Base-by-base conservation (phyloP, 2,888 invertebrate species). In the Pediacus dermestoides region DNA sequence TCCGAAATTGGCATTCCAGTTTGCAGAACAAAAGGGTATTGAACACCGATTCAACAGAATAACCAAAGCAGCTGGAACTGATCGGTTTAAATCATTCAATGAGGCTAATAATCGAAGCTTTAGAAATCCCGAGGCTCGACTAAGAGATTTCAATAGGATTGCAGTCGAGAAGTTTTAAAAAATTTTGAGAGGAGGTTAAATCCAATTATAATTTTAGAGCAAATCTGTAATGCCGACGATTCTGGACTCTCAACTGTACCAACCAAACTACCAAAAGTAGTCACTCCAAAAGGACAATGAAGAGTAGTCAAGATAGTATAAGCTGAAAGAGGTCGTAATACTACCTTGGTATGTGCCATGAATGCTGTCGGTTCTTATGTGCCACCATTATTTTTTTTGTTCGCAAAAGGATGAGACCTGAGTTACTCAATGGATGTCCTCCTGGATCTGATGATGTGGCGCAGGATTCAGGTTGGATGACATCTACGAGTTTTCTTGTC, bases 401-500 rank as follows among this genome's bases (percentile, higher is more conserved):
- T 2, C 3, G 28, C 3, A 14, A 13, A 13, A 13, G 10, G 7
- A 14, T 14, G 14, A 44, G 42, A 23, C 11, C 16, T 9, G 53
- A 58, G 22, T 57, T 67, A 49, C 34, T 68, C 8, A 40, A 52
- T 26, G 56, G 57, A 42, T 63, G 63, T 36, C 66, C 64, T 18
- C 26, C 55, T 34, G 69, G 66, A 30, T 54, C 46, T 39, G 36
- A 50, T 11, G 63, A 64, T 15, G 40, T 50, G 13, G 55, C 57
- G 1, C 58, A 57, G 31, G 48, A 44, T 25, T 42, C 44, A 30
- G 62, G 63, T 2, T 63, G 59, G 59, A 61, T 60, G 51, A 55
- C 37, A 8, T 45, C 46, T 18, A 44, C 41, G 10, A 16, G 57
- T 6, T 61, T 57, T 47, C 3, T 49, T 60, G 16, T 16, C n/a